A percentile compares a stretch with the other conserved stretches of the same genome.
phyloP scores from a whole-genome alignment of 2,797 vertebrate genomes.

The Sebastes iracundus region DNA sequence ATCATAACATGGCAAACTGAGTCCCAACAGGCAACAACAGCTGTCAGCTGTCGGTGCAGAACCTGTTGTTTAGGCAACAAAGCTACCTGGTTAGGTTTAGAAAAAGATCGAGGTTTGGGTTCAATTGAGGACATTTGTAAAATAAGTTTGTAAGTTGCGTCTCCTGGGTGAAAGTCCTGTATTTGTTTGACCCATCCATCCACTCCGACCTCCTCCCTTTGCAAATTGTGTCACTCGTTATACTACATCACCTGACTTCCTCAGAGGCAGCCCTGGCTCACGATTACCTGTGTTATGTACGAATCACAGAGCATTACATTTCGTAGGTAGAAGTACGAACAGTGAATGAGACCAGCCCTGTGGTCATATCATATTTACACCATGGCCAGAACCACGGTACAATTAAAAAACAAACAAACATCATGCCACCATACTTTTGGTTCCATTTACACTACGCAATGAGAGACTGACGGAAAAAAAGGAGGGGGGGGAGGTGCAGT shows the following conservation, averaged over 20 bases:
- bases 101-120: neutral
- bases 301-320: neutral
- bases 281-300: neutral
- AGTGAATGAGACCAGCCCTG: neutral
- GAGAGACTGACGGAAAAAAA: neutral
- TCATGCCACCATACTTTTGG: neutral
- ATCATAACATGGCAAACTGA: too few species aligned
- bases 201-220: neutral
- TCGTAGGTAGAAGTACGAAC: neutral
- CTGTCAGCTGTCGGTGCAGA: neutral
- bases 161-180: neutral
- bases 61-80: neutral
- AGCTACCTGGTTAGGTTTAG: neutral
- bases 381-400: neutral
- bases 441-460: neutral
- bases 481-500: neutral
- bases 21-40: too few species aligned
- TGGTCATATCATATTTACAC: neutral
- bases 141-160: neutral
- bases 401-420: neutral
- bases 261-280: neutral
- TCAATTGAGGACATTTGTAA: neutral
- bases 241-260: neutral
- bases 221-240: neutral
- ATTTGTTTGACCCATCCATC: too few species aligned